phyloP scores from a whole-genome alignment of 2,797 vertebrate genomes.

The Microcaecilia unicolor region DNA sequence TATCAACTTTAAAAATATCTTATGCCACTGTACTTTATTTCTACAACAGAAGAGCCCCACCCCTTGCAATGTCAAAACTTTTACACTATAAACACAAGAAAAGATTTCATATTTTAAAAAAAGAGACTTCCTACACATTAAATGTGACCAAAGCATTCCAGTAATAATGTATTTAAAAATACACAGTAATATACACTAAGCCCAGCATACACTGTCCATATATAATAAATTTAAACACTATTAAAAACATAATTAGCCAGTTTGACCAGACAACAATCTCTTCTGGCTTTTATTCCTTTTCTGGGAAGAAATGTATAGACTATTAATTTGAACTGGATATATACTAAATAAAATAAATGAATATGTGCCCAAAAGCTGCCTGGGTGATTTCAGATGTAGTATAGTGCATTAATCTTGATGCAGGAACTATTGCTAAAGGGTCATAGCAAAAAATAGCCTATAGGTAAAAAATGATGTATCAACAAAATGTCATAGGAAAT shows the following conservation, averaged over 20 bases:
- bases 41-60: conserved; percentile 2
- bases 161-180: too few relatives aligned
- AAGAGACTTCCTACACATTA: conserved; percentile 13
- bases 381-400: conserved; percentile 8
- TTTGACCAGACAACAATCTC: too few relatives aligned
- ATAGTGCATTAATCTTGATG: conserved; percentile 11
- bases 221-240: too few relatives aligned
- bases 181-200: too few relatives aligned
- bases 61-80: conserved; percentile 1
- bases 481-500: conserved; percentile 2
- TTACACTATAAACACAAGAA: neutral
- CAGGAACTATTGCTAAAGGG: neutral
- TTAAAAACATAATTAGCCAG: too few relatives aligned
- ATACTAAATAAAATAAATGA: too few relatives aligned
- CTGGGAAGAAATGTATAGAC: too few relatives aligned
- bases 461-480: neutral
- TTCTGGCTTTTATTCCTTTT: too few relatives aligned
- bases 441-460: neutral
- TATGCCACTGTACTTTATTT: conserved; percentile 16
- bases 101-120: conserved; percentile 6
- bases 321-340: too few relatives aligned
- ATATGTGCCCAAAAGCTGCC: too few relatives aligned
- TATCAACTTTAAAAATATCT: conserved; percentile 10
- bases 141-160: conserved; percentile 16
- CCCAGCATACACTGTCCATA: neutral